These are phyloP conservation scores for Amphiura filiformis DNA, from an alignment of 35 echinoderm and acorn worm species.

Conservation along the genomic window DNA sequence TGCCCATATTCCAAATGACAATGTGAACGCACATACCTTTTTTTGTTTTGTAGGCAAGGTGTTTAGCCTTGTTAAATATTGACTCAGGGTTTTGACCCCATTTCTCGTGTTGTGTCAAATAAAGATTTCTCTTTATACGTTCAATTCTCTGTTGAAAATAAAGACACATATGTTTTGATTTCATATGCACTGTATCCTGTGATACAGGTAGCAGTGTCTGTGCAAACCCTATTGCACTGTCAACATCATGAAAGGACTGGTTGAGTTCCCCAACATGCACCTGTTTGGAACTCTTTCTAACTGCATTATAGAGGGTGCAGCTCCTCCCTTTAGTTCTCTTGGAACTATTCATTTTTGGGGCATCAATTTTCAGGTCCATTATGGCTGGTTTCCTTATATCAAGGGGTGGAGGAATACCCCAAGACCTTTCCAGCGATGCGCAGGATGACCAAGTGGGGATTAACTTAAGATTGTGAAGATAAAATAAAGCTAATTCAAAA, in stretches of 20 bases:
- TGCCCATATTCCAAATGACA: no score
- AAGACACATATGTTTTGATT: no score
- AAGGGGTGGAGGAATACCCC: neutral
- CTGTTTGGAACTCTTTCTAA: neutral
- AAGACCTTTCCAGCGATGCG: neutral
- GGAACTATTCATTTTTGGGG: neutral
- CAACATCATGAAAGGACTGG: neutral
- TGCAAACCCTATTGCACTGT: neutral
- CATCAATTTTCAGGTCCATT: neutral
- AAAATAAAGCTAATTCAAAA: neutral
- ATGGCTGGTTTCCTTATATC: neutral
- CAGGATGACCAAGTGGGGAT: neutral
- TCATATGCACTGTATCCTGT: no score
- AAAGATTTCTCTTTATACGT: no score
- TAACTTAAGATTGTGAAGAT: neutral
- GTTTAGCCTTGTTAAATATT: no score
- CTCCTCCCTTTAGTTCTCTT: neutral
- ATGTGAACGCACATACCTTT: no score
- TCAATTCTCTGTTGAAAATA: no score
- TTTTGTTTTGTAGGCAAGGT: no score
- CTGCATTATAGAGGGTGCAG: neutral
- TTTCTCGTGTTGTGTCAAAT: no score
- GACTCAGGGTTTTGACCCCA: no score
- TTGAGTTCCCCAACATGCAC: neutral
- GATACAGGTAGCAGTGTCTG: neutral